Base-by-base conservation (phyloP, 30 jellyfish, hydroid and myxozoan species). In the Haliclystus octoradiatus region DNA sequence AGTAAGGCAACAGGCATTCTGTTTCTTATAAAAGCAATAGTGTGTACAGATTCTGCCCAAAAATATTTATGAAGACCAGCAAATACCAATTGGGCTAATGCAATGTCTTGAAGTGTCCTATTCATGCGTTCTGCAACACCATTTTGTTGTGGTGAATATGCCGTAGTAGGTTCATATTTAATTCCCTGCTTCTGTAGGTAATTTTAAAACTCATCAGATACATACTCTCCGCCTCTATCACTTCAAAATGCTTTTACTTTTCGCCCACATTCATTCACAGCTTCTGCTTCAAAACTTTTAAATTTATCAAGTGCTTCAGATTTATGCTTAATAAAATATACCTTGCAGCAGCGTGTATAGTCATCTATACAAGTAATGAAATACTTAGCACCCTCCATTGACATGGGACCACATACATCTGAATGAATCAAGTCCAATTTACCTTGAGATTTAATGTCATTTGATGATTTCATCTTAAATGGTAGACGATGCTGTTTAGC, bases 121-220 rank as follows among this genome's bases (percentile, higher is more conserved):
- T 57, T 57, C 13, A 57, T 57, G 9, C 69, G 69, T 57, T 57
- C 69, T 7, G 27, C 69, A 57, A 57, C 69, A 12, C 69, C 69
- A 24, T 57, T 57, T 24, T 57, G 69, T 31, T 57, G 69, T 24
- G 69, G 69, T 9, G n/a, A 31, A 31, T 57, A 57, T 7, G 69
- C 13, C 5, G 26, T 57, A 14, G 69, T 57, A 12, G 26, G 27
- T 24, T 57, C 69, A 7, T 57, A 31, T 57, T 57, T 12, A 24
- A 57, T 57, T 9, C 69, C 69, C 13, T 7, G 69, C 69, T 57
- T n/a, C 63, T n/a, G 26, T 29, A 64, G 64, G 12, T 22, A 64
- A n/a, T 64, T 5, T 3, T 25, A 12, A 31, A 64, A 64, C 63
- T 64, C 24, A 3, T 64, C 24, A 3, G 73, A 64, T 5, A 31